Base-by-base conservation (phyloP, 2,797 vertebrate genomes). In the Astyanax mexicanus region DNA sequence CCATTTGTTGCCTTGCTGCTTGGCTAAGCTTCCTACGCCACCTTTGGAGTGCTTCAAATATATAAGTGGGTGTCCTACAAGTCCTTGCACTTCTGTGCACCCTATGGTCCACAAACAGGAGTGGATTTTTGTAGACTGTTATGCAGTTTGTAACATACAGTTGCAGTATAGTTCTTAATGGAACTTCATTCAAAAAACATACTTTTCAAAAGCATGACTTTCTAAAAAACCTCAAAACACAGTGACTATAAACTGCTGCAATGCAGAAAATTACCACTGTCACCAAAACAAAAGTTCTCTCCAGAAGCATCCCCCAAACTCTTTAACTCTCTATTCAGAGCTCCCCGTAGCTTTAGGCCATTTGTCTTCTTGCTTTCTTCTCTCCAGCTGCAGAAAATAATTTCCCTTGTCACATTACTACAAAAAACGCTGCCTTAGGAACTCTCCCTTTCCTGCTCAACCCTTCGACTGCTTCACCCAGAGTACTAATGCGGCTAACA, bases 231-330 rank as follows among this genome's bases (percentile, higher is more conserved):
- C n/a, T n/a, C n/a, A n/a, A n/a, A n/a, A n/a, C n/a, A 40, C 23
- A 54, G 38, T 27, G 25, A 57, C 58, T 21, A 32, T 44, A 37
- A 72, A 32, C 44, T 67, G 25, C 12, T 54, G 27, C 57, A 72
- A 52, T 54, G 40, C 29, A n/a, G 52, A 40, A 68, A 79, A 78
- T 81, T 66, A 79, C 65, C 61, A 17, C 44, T 13, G 37, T 64
- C 52, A 66, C 44, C 29, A 27, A 42, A 21, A 57, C n/a, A n/a
- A n/a, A n/a, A 15, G 42, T 66, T 66, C 44, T 21, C 19, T 62
- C 64, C 54, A 40, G 65, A 15, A 45, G 13, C 54, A 32, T 78
- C 62, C 62, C 68, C 72, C 32, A 42, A 38, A 47, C 55, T 17
- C 57, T 55, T n/a, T n/a, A 32, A 2, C 29, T 32, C 5, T 2